Conservation (phyloP, 2,113 vertebrate genomes). For the Pituophis catenifer region DNA sequence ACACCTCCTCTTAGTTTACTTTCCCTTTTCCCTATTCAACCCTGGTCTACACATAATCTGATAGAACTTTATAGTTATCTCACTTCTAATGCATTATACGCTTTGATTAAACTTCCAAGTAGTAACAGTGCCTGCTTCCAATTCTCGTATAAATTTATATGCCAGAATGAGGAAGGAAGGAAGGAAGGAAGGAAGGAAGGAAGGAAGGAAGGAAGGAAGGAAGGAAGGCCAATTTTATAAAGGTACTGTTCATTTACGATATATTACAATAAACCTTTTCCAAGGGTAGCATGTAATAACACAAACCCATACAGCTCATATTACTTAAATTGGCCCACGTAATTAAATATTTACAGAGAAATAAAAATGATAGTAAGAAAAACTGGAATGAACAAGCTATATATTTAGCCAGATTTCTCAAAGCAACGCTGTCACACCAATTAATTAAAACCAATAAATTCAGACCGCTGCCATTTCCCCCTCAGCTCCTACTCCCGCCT, state of each 20-base stretch:
- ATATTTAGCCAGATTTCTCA: conserved; percentile 59
- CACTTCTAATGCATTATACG: not conserved
- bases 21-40: conserved; percentile 30
- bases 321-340: conserved; percentile 44
- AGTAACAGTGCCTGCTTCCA: not conserved
- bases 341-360: conserved; percentile 67
- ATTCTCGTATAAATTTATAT: not conserved
- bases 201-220: not conserved
- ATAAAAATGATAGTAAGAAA: conserved; percentile 27
- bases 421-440: conserved; percentile 41
- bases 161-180: not conserved
- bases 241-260: not conserved
- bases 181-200: not conserved
- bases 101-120: not conserved
- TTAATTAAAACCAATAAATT: conserved; percentile 69
- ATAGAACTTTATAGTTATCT: not conserved
- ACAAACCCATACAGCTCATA: conserved; percentile 25
- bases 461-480: conserved; percentile 60
- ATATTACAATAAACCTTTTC: conserved; percentile 44
- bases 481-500: conserved; percentile 45
- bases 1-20: conserved; percentile 39
- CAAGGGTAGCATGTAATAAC: conserved; percentile 40
- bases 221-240: not conserved
- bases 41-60: conserved; percentile 2
- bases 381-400: conserved; percentile 44